Evolutionary conservation across 1,140 invertebrate species (phyloP).

Genomic region (Drosophila ercepeae): DNA sequence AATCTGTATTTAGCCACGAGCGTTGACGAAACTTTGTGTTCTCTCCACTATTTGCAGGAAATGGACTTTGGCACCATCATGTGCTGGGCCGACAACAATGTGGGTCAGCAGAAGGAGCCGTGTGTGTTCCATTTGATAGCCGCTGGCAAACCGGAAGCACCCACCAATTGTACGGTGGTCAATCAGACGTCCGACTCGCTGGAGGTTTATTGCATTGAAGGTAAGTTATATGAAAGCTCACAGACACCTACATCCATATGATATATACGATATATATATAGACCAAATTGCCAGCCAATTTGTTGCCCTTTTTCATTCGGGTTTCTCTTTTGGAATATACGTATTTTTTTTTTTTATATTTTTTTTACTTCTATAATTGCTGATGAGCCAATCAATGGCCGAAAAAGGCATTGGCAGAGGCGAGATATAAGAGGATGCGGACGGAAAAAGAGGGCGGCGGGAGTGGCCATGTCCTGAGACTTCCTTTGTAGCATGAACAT

Average conservation of each 20-base stretch:
- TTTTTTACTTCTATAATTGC: conserved; percentile 64
- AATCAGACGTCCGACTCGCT: conserved; percentile 92
- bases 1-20: no score
- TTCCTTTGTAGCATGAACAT: conserved; percentile 39
- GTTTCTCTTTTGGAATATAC: background rate
- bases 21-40: conserved; percentile 24
- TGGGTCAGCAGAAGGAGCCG: conserved; percentile 88
- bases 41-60: conserved; percentile 77
- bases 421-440: background rate
- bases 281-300: conserved; percentile 57
- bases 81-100: conserved; percentile 88
- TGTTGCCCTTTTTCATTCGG: conserved; percentile 35
- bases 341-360: background rate
- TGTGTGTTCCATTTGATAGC: conserved; percentile 90
- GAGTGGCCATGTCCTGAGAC: conserved; percentile 29
- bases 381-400: conserved; percentile 76
- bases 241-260: conserved; percentile 7
- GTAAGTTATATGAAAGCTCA: conserved; percentile 61
- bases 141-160: conserved; percentile 91
- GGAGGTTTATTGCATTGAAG: conserved; percentile 90
- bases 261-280: conserved; percentile 5
- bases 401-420: conserved; percentile 31
- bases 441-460: background rate
- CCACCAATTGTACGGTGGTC: conserved; percentile 91
- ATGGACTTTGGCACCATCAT: conserved; percentile 90